Conservation (phyloP, 1,140 invertebrate genomes). For the Pteromalus puparum region DNA sequence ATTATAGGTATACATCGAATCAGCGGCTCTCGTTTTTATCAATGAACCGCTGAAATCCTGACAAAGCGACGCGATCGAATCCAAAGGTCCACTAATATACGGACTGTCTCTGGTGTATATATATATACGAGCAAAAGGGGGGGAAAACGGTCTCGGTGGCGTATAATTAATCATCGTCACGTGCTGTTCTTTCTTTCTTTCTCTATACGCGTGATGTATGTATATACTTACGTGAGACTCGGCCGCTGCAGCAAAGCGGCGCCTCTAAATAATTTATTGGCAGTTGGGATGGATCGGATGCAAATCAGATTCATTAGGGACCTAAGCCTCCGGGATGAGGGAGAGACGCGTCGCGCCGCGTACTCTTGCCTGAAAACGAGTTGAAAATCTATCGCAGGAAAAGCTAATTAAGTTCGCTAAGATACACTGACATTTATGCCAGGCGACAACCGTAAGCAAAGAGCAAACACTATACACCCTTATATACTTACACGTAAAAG, state of each 20-base stretch:
- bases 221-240: constrained; percentile 7
- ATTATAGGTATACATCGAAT: background rate
- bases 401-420: background rate
- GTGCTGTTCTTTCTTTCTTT: background rate
- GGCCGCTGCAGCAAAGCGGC: constrained; percentile 40
- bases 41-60: constrained; percentile 31
- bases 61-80: constrained; percentile 16
- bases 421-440: no score
- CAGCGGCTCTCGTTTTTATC: constrained; percentile 33
- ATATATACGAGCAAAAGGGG: no score
- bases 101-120: background rate
- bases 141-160: constrained; percentile 34
- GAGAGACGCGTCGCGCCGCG: constrained; percentile 13
- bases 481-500: background rate
- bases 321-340: constrained; percentile 63
- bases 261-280: constrained; percentile 69
- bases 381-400: constrained; percentile 18
- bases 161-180: constrained; percentile 51
- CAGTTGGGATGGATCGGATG: constrained; percentile 71
- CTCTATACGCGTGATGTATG: background rate
- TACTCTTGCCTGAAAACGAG: background rate
- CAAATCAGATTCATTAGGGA: constrained; percentile 74
- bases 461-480: no score
- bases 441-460: background rate
- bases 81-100: background rate